These are phyloP conservation scores for Zapus hudsonius DNA, from an alignment of 2,113 vertebrate genomes.

Conservation along the genomic window DNA sequence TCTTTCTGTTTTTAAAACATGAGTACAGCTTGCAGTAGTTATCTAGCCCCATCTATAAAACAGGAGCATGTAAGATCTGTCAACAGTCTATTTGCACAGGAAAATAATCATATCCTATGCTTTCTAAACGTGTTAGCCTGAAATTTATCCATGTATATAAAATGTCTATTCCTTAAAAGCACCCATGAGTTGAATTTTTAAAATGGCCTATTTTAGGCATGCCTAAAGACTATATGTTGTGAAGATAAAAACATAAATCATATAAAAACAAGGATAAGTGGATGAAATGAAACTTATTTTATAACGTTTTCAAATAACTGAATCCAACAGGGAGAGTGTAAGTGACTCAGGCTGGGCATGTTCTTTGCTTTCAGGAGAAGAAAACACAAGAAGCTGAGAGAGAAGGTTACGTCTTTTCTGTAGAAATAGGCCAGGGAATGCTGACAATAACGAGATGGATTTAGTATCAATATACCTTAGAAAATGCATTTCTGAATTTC, in stretches of 20 bases:
- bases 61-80: background rate
- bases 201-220: background rate
- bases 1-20: background rate
- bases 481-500: background rate
- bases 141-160: background rate
- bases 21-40: conserved; percentile 32
- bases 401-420: background rate
- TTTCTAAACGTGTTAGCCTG: background rate
- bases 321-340: background rate
- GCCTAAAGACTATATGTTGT: background rate
- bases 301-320: background rate
- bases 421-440: background rate
- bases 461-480: background rate
- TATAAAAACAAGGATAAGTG: background rate
- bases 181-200: background rate
- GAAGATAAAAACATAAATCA: background rate
- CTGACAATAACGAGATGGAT: background rate
- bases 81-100: background rate
- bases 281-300: background rate
- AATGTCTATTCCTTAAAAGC: background rate
- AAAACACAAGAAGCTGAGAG: background rate
- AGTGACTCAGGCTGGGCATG: background rate
- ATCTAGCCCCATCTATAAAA: background rate
- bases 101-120: background rate
- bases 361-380: background rate